Base-by-base conservation (phyloP, 2,113 vertebrate species). In the Pseudorhombus dupliciocellatus region DNA sequence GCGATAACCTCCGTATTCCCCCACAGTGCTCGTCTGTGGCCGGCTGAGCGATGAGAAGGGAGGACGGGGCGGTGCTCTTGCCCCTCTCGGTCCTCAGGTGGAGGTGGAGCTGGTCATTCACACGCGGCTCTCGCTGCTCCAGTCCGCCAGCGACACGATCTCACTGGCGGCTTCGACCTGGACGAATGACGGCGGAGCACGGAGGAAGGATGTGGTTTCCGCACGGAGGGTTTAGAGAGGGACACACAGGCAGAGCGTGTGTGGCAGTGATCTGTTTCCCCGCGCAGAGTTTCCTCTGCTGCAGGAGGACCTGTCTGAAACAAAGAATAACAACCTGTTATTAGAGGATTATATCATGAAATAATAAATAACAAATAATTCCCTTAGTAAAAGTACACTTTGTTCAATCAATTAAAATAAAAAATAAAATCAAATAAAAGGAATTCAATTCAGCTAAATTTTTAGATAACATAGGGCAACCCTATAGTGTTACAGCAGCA, bases 121-220 rank as follows among this genome's bases (percentile, higher is more conserved):
- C 90, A 89, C 88, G 75, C 83, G 83, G 73, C 80, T 84, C 76
- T 58, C 16, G 67, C 77, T 82, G 87, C 82, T 91, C 89, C 90
- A 91, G 87, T 92, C 89, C 73, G 73, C 67, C 84, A 69, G 72
- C 77, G 90, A 84, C 92, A 93, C 92, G 91, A 90, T 88, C 89
- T 15, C 82, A 91, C 87, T 86, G 87, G 82, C 88, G 76, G 87
- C 70, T 63, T 86, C 53, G 68, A 65, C 55, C 67, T 75, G 80
- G 80, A 89, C 90, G 86, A 92, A 92, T 92, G 90, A 92, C 90
- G 92, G 90, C 73, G 73, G 2, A 72, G 56, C 74, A 54, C 54
- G 44, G 72, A 82, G 70, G 77, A 11, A 64, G 70, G 61, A 66
- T 66, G 78, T 60, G 30, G 91, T 93, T 93, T 92, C 92, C 60